phyloP scores from a whole-genome alignment of 2,888 invertebrate species.

The Flabesymbios commensalis region DNA sequence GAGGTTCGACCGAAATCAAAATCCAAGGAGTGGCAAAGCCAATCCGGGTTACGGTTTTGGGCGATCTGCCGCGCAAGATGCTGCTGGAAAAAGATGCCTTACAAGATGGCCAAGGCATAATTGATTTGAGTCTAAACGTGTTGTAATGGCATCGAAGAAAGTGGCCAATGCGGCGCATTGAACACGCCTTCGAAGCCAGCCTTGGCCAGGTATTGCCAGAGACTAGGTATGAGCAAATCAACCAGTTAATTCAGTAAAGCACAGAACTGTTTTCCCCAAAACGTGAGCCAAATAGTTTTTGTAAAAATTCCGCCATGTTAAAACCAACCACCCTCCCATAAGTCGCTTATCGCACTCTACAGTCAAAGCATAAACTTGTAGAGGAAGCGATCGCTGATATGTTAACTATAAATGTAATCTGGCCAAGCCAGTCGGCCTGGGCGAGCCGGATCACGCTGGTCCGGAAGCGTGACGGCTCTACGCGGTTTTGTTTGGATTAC shows the following conservation, averaged over 20 bases:
- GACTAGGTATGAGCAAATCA: neutral
- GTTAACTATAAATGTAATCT: conserved; percentile 4
- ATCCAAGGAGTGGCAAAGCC: neutral
- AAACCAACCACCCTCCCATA: conserved; percentile 4
- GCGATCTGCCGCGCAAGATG: neutral
- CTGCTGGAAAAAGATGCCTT: neutral
- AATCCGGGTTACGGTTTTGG: neutral
- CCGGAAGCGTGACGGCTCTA: conserved; percentile 16
- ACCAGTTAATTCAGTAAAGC: neutral
- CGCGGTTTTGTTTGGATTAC: conserved; percentile 19
- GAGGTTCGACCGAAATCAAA: neutral
- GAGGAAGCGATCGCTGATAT: conserved; percentile 13
- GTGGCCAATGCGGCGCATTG: neutral
- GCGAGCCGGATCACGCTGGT: conserved; percentile 10
- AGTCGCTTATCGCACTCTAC: conserved; percentile 13
- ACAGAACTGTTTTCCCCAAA: conserved; percentile 5
- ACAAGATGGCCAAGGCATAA: neutral
- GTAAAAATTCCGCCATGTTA: neutral
- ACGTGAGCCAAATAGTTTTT: neutral
- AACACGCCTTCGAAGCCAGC: neutral
- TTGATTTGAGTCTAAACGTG: neutral
- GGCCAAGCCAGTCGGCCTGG: conserved; percentile 3
- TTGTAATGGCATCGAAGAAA: neutral
- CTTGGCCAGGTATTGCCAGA: neutral
- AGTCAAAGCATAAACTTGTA: conserved; percentile 3